A percentile compares a stretch with the other conserved stretches of the same genome.
These are phyloP conservation scores for Ecdyonurus torrentis DNA, from an alignment of 2,888 invertebrate genomes.

Conservation along the genomic window DNA sequence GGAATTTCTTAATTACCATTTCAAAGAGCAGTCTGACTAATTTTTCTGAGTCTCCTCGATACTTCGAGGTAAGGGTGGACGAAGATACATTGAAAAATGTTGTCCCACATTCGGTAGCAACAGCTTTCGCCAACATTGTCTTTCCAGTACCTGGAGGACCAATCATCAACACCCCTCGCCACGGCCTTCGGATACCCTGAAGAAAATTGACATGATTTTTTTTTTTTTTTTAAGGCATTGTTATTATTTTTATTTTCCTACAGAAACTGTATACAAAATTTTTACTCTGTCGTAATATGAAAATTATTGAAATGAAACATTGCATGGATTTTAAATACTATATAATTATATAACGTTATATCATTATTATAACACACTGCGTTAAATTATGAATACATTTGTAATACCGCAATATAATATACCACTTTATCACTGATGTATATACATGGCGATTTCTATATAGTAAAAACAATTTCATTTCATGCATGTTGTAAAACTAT, in stretches of 20 bases:
- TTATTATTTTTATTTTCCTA: too few relatives aligned
- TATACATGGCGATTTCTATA: too few relatives aligned
- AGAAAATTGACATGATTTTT: conserved; percentile 8
- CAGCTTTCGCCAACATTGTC: conserved; percentile 68
- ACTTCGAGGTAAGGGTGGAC: conserved; percentile 73
- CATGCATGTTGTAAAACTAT: too few relatives aligned
- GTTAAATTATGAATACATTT: too few relatives aligned
- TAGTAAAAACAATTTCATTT: too few relatives aligned
- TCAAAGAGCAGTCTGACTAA: conserved; percentile 71
- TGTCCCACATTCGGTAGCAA: conserved; percentile 76
- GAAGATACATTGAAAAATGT: conserved; percentile 81
- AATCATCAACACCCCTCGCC: conserved; percentile 55
- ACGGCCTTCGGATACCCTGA: conserved; percentile 61
- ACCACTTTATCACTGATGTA: too few relatives aligned
- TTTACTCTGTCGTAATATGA: background rate
- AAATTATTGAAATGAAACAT: background rate
- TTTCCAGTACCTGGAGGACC: conserved; percentile 63
- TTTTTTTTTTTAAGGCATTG: background rate
- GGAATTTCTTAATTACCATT: conserved; percentile 38
- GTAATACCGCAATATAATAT: too few relatives aligned
- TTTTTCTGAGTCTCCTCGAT: conserved; percentile 82
- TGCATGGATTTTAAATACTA: too few relatives aligned
- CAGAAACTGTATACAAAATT: conserved; percentile 1
- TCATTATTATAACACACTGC: too few relatives aligned
- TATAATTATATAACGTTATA: too few relatives aligned